Percentiles rank a stretch among this genome's conserved stretches.
Evolutionary conservation across 2,888 invertebrate species (phyloP).

Genomic region (Himalopsyche anomala): DNA sequence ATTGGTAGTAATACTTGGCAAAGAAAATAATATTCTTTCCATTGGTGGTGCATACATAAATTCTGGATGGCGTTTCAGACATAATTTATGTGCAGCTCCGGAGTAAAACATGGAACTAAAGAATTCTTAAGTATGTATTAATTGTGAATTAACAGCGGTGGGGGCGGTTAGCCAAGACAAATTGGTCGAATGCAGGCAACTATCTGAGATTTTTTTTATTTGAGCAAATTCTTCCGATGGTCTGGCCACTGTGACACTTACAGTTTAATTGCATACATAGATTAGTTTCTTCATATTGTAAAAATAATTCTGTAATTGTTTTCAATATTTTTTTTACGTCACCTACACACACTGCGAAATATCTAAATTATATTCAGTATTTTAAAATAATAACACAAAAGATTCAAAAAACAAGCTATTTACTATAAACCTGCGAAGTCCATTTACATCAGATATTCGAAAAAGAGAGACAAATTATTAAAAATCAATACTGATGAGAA

Average conservation of each 20-base stretch:
- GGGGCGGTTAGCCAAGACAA: constrained; percentile 62
- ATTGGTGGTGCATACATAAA: constrained; percentile 21
- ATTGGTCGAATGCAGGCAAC: constrained; percentile 62
- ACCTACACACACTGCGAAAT: too few relatives aligned
- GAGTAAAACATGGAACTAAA: background rate
- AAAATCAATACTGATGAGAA: too few relatives aligned
- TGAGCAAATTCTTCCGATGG: background rate
- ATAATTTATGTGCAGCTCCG: constrained; percentile 14
- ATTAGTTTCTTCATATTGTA: background rate
- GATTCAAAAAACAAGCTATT: too few relatives aligned
- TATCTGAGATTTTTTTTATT: background rate
- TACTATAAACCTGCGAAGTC: too few relatives aligned
- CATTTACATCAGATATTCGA: too few relatives aligned
- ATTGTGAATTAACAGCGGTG: constrained; percentile 65
- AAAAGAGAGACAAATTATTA: too few relatives aligned
- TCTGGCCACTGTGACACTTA: background rate
- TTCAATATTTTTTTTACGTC: too few relatives aligned
- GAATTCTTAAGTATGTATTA: constrained; percentile 59
- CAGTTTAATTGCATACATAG: background rate
- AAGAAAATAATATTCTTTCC: constrained; percentile 15
- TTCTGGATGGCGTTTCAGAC: background rate
- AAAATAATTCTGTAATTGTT: too few relatives aligned
- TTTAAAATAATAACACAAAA: too few relatives aligned
- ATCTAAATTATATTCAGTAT: too few relatives aligned
- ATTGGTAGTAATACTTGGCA: background rate